Percentiles rank a stretch among this genome's conserved stretches.
phyloP scores from a whole-genome alignment of 2,113 vertebrate genomes.

The Varanus komodoensis region DNA sequence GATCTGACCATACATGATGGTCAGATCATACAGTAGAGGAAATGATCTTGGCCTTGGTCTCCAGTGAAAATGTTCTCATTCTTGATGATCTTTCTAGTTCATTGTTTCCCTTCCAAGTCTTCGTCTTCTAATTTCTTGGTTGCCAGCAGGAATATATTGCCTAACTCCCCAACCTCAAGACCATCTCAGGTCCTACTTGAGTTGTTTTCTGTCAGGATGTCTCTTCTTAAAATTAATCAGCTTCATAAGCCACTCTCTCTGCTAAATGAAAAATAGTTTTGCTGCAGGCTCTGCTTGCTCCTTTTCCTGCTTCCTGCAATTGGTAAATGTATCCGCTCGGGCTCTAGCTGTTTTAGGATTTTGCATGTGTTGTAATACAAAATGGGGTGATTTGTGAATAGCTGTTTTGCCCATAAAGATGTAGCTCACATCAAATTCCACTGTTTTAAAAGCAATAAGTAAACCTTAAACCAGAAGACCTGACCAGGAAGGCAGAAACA shows the following conservation, averaged over 20 bases:
- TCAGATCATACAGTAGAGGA: too few species aligned
- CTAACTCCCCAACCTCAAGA: not conserved
- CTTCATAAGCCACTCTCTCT: not conserved
- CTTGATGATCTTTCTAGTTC: too few species aligned
- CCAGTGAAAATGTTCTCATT: too few species aligned
- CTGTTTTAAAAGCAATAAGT: conserved; percentile 68
- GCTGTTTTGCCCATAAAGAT: conserved; percentile 41
- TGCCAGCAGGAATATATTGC: not conserved
- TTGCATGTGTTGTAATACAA: not conserved
- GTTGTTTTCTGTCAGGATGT: conserved; percentile 19
- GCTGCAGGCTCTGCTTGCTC: not conserved
- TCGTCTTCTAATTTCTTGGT: too few species aligned
- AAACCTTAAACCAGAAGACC: conserved; percentile 58
- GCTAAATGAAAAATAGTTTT: not conserved
- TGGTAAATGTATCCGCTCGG: not conserved
- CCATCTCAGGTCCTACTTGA: not conserved
- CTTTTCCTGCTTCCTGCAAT: conserved; percentile 12
- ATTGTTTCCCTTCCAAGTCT: too few species aligned
- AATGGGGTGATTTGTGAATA: conserved; percentile 22
- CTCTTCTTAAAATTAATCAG: not conserved
- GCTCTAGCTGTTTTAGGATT: not conserved
- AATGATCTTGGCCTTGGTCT: too few species aligned
- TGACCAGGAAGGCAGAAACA: conserved; percentile 22
- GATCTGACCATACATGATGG: too few species aligned
- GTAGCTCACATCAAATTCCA: conserved; percentile 37